Percentiles rank a stretch among this genome's conserved stretches.
Conservation (phyloP, 2,113 vertebrate species). For the Dinomys branickii region DNA sequence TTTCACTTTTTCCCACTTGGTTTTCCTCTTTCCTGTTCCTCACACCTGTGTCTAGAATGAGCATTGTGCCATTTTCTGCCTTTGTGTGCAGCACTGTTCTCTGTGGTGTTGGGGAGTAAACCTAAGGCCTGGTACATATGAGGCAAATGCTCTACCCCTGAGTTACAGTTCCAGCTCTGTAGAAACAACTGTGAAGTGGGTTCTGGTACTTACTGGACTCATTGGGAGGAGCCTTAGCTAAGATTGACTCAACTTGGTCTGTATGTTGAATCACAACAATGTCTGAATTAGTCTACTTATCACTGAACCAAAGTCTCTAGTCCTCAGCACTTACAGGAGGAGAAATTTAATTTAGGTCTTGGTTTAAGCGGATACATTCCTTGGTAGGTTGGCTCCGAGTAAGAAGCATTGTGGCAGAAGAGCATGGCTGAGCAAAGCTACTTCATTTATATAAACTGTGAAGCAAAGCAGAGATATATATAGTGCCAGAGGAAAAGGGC, state of each 20-base stretch:
- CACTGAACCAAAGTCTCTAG: neutral
- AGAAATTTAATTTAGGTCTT: neutral
- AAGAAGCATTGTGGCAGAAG: neutral
- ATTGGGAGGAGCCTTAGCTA: neutral
- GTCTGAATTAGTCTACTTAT: neutral
- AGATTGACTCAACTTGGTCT: neutral
- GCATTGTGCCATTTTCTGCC: neutral
- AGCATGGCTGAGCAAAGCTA: neutral
- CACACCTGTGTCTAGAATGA: neutral
- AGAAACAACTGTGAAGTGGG: neutral
- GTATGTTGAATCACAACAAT: neutral
- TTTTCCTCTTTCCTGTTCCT: slow-evolving; percentile 3
- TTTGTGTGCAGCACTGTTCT: neutral
- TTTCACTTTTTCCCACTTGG: neutral
- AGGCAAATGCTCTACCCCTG: neutral
- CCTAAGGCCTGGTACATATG: neutral
- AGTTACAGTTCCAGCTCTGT: neutral
- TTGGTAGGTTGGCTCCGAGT: neutral
- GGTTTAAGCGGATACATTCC: neutral
- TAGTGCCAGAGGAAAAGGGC: neutral
- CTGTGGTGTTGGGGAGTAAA: neutral
- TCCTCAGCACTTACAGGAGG: neutral
- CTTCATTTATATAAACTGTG: neutral
- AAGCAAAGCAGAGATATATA: neutral
- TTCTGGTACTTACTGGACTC: neutral